Base-by-base conservation (phyloP, 2,888 invertebrate species). In the Exocentrus adspersus region DNA sequence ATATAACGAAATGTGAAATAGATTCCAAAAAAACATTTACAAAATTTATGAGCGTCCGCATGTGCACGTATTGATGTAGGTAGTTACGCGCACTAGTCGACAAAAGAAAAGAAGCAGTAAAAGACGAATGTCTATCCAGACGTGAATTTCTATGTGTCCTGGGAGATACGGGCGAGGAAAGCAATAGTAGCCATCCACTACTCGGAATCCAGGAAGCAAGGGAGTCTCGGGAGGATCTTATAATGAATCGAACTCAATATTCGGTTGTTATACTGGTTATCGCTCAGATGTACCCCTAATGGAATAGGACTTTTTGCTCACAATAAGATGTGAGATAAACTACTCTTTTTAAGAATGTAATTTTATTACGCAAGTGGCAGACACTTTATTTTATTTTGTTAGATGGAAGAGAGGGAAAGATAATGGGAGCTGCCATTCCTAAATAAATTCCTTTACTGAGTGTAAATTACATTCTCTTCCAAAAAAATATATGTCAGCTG, bases 181-280 rank as follows among this genome's bases (percentile, higher is more conserved):
- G 69, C 72, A 68, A 68, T 70, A 69, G 68, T 66, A 68, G 71
- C 71, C 67, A 70, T 68, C 67, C 51, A 61, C 64, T 65, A 64
- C 64, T 63, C 42, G 65, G 63, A 57, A 42, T 43, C 65, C 41
- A 57, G 51, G 62, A 60, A 57, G 51, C 58, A 57, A 45, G 19
- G 46, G 46, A 51, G 30, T 62, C 60, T 60, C 60, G 42, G 51
- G 50, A 43, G 64, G 32, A 43, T 43, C 45, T 53, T 30, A 62
- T 67, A 64, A 67, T 64, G 62, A 67, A 67, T 67, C 51, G 62
- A 21, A 28, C 42, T 41, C 59, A 32, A 64, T 57, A 64, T 64
- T 66, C 57, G 69, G 74, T 75, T 75, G 74, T 75, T 75, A 75
- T 7, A n/a, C 73, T 72, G 56, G 65, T 71, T 73, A 74, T 73